phyloP scores from a whole-genome alignment of 1,140 invertebrate genomes.

The Sycobia sp. region DNA sequence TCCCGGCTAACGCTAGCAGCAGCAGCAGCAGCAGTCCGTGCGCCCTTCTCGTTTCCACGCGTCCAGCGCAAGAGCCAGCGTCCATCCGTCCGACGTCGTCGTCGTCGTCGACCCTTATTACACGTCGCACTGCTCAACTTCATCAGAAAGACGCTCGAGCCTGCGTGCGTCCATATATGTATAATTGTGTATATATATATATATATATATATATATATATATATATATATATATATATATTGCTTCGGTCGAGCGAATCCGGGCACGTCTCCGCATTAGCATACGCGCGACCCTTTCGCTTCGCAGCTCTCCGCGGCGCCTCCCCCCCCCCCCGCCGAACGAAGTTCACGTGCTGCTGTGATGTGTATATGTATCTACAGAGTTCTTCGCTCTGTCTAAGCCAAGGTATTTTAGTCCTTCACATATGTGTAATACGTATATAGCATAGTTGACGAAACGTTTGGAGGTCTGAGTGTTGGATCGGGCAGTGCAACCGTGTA shows the following conservation, averaged over 20 bases:
- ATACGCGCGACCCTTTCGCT: conserved; percentile 42
- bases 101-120: conserved; percentile 55
- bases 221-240: too few species aligned
- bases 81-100: conserved; percentile 41
- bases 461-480: too few species aligned
- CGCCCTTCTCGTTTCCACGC: conserved; percentile 28
- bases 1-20: too few species aligned
- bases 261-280: conserved; percentile 56
- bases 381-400: too few species aligned
- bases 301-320: not conserved
- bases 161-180: not conserved
- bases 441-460: too few species aligned
- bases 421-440: too few species aligned
- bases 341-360: too few species aligned
- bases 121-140: conserved; percentile 59
- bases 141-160: conserved; percentile 49
- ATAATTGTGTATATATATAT: conserved; percentile 45
- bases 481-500: too few species aligned
- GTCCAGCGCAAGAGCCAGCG: not conserved
- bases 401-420: too few species aligned
- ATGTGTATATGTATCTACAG: too few species aligned
- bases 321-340: not conserved
- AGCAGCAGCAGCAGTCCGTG: not conserved
- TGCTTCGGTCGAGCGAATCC: too few species aligned
- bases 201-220: too few species aligned